A percentile compares a stretch with the other conserved stretches of the same genome.
phyloP scores from a whole-genome alignment of 1,140 invertebrate genomes.

The Olivierus martensii region DNA sequence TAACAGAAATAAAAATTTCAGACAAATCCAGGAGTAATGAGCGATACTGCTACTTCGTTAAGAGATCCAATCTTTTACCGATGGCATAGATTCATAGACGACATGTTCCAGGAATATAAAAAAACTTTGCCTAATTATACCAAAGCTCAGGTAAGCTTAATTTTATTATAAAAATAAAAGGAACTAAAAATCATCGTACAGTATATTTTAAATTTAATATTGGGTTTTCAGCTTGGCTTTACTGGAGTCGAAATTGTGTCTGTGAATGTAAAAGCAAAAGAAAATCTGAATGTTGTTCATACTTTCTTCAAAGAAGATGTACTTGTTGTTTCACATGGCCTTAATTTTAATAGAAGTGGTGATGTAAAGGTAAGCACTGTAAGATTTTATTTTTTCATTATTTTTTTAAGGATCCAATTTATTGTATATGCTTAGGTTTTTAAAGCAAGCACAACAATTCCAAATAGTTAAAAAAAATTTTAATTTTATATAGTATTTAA shows the following conservation, averaged over 20 bases:
- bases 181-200: too few species aligned
- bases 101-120: constrained; percentile 36
- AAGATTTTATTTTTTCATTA: too few species aligned
- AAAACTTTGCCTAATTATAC: constrained; percentile 23
- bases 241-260: constrained; percentile 47
- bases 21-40: constrained; percentile 32
- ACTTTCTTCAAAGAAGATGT: constrained; percentile 31
- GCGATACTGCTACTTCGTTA: constrained; percentile 36
- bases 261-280: constrained; percentile 39
- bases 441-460: too few species aligned
- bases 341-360: constrained; percentile 8
- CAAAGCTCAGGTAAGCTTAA: constrained; percentile 12
- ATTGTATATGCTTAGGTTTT: too few species aligned
- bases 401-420: too few species aligned
- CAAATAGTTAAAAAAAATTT: too few species aligned
- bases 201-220: too few species aligned
- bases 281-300: constrained; percentile 29
- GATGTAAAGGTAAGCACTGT: constrained; percentile 11
- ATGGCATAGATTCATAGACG: constrained; percentile 43
- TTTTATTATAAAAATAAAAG: too few species aligned
- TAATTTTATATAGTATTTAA: too few species aligned
- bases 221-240: constrained; percentile 31
- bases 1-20: background rate
- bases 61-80: constrained; percentile 50
- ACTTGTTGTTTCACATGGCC: constrained; percentile 9